These are phyloP conservation scores for Xanthorhoe spadicearia DNA, from an alignment of 2,888 invertebrate species.

Conservation along the genomic window DNA sequence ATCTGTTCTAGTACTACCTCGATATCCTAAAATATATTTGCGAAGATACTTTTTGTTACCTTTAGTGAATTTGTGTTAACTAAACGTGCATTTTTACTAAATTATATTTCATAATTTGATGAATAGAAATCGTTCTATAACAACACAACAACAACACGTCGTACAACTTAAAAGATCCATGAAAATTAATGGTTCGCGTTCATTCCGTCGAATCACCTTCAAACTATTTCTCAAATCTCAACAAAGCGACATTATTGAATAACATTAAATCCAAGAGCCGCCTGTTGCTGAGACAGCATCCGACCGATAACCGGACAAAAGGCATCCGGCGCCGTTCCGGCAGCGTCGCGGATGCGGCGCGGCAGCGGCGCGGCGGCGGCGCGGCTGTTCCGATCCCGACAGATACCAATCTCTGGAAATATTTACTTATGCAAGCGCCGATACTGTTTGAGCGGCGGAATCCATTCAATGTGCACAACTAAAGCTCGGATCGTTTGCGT, in stretches of 20 bases:
- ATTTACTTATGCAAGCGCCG: constrained; percentile 25
- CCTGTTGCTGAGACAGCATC: constrained; percentile 41
- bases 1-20: neutral
- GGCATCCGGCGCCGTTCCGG: constrained; percentile 26
- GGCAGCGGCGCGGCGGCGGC: neutral
- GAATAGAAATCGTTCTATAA: neutral
- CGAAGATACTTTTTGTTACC: neutral
- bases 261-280: constrained; percentile 27
- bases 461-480: constrained; percentile 1
- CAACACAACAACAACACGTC: no score
- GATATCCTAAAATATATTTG: neutral
- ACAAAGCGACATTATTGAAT: constrained; percentile 3
- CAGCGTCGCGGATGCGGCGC: constrained; percentile 6
- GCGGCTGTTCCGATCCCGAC: constrained; percentile 5
- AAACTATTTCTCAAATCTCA: neutral
- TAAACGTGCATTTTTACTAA: no score
- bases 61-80: neutral
- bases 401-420: constrained; percentile 17
- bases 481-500: constrained; percentile 1
- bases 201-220: neutral
- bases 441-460: constrained; percentile 18
- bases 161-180: neutral
- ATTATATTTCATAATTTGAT: no score
- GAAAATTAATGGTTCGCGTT: no score
- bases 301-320: constrained; percentile 38